Base-by-base conservation (phyloP, 2,797 vertebrate genomes). In the Acanthiza pusilla region DNA sequence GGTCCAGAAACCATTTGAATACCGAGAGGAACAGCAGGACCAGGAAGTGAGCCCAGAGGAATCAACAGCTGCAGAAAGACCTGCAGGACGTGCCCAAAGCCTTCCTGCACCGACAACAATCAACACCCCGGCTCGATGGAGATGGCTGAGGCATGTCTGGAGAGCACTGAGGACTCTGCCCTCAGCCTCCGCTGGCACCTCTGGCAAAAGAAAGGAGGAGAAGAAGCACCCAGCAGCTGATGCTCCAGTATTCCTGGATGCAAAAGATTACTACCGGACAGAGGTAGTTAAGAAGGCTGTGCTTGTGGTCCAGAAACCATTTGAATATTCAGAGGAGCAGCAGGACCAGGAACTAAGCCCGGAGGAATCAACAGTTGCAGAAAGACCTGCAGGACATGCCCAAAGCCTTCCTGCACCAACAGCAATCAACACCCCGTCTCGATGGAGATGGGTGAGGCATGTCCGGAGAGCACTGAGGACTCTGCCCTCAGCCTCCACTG, bases 41-140 rank as follows among this genome's bases (percentile, higher is more conserved):
- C 45, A 21, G 20, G 45, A 21, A 21, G 20, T 45, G 11, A 45
- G 45, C 45, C 10, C 10, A 3, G 45, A 45, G 45, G 45, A 45
- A 45, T 45, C 45, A 45, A 45, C 45, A 45, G 45, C 45, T 19
- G 19, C 45, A 45, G 47, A 47, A 48, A 23, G 5, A 15, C 7
- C 16, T 22, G 48, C 48, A 63, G 38, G 5, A 14, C 2, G 0
- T 53, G 7, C 32, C 25, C 19, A 77, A 53, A 43, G 19, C 48
- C 19, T 43, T 77, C 18, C 48, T 63, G 25, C 19, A 29, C 16
- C 38, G 29, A 9, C 25, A 22, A 32, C 9, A 5, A 14, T 29
- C 30, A 14, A 27, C 5, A 18, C 7, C 3, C 36, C 1, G 1
- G 9, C 30, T 53, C 7, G 0, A 29, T 15, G 14, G 36, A 63